Conservation (phyloP, 2,888 invertebrate genomes). For the Ormyrus nitidulus region DNA sequence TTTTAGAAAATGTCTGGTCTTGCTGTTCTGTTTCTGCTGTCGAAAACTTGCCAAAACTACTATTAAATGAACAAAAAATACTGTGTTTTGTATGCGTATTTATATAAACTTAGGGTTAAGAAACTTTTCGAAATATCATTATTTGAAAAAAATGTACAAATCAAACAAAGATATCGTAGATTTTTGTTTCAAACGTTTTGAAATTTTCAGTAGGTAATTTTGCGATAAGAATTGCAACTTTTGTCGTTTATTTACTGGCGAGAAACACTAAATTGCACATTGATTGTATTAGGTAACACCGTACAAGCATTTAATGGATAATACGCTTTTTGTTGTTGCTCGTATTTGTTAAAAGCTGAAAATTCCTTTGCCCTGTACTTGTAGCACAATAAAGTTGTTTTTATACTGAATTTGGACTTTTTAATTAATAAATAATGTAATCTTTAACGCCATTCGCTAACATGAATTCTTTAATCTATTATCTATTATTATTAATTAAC, state of each 20-base stretch:
- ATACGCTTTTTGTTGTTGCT: constrained; percentile 38
- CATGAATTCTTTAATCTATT: too few relatives aligned
- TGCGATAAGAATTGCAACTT: background rate
- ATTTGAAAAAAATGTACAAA: constrained; percentile 47
- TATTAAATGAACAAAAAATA: constrained; percentile 22
- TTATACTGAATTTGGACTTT: constrained; percentile 35
- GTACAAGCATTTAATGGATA: background rate
- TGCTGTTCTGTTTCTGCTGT: constrained; percentile 9
- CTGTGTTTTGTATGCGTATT: constrained; percentile 42
- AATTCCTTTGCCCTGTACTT: constrained; percentile 38
- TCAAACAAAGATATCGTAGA: constrained; percentile 25
- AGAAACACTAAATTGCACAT: constrained; percentile 15
- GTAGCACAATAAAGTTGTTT: constrained; percentile 50
- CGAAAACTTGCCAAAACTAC: constrained; percentile 35
- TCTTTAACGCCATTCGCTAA: background rate
- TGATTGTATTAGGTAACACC: constrained; percentile 26
- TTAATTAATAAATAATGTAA: background rate
- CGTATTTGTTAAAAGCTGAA: constrained; percentile 39
- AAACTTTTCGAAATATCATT: constrained; percentile 41
- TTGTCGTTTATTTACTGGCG: background rate
- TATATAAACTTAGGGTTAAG: constrained; percentile 30
- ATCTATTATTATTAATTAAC: too few relatives aligned
- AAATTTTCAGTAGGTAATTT: constrained; percentile 1
- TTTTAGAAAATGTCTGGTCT: constrained; percentile 40
- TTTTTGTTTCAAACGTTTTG: constrained; percentile 26